These are phyloP conservation scores for Mycogona germanica DNA, from an alignment of 2,888 invertebrate species.

Conservation along the genomic window DNA sequence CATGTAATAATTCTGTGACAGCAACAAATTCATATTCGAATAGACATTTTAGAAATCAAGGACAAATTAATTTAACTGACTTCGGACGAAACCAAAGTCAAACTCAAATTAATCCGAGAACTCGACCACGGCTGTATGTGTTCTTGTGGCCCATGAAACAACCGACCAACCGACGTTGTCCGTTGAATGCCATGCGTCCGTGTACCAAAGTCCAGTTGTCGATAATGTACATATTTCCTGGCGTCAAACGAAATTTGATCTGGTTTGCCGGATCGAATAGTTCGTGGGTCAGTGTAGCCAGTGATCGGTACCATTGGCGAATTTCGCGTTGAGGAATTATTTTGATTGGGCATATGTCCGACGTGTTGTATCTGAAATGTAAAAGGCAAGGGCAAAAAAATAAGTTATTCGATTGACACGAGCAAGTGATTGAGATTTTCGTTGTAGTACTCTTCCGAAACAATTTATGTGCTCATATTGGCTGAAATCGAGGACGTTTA, in stretches of 20 bases:
- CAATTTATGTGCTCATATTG: no score
- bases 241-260: conserved; percentile 34
- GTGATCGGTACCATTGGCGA: conserved; percentile 45
- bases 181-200: conserved; percentile 55
- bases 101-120: conserved; percentile 21
- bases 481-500: no score
- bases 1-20: no score
- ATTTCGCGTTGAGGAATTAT: conserved; percentile 42
- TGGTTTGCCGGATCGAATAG: conserved; percentile 22
- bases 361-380: conserved; percentile 49
- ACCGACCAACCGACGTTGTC: conserved; percentile 51
- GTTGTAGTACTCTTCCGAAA: not conserved
- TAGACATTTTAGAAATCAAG: no score
- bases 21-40: no score
- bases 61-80: no score
- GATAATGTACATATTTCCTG: conserved; percentile 58
- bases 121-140: conserved; percentile 46
- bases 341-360: conserved; percentile 55
- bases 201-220: conserved; percentile 71
- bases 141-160: conserved; percentile 60
- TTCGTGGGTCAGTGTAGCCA: not conserved
- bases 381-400: not conserved
- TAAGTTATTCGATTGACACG: no score
- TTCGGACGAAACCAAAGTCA: not conserved
- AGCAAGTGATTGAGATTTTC: not conserved